These are phyloP conservation scores for Falcaria lacertinaria DNA, from an alignment of 2,888 invertebrate genomes.

Conservation along the genomic window DNA sequence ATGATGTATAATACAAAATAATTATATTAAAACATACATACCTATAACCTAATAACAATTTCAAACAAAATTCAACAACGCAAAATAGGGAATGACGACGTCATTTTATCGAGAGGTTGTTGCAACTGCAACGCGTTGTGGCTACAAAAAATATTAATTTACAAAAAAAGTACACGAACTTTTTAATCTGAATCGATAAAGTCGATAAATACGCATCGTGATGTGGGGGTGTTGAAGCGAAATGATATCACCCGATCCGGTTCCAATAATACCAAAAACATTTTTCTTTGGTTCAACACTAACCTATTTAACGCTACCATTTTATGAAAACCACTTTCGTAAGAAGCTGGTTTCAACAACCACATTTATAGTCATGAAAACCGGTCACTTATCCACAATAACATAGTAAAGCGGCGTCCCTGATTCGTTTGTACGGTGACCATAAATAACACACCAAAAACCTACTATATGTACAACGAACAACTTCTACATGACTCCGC, in stretches of 20 bases:
- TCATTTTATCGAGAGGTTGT: too few relatives aligned
- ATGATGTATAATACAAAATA: slow-evolving; percentile 15
- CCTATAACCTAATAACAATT: slow-evolving; percentile 24
- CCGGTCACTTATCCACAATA: neutral
- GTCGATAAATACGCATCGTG: too few relatives aligned
- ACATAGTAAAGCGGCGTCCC: neutral
- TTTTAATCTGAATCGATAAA: too few relatives aligned
- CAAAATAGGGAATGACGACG: slow-evolving; percentile 9
- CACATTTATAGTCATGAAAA: neutral
- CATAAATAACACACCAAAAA: neutral
- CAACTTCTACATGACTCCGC: too few relatives aligned
- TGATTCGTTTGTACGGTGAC: neutral
- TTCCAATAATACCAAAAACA: slow-evolving; percentile 31
- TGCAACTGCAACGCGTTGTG: too few relatives aligned
- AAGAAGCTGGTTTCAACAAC: neutral
- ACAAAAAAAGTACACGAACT: too few relatives aligned
- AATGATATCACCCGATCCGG: slow-evolving; percentile 10
- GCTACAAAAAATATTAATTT: too few relatives aligned
- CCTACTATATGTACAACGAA: too few relatives aligned
- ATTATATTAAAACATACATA: slow-evolving; percentile 35
- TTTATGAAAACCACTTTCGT: slow-evolving; percentile 6
- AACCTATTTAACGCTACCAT: slow-evolving; percentile 28
- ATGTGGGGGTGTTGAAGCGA: slow-evolving; percentile 1
- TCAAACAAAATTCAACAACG: slow-evolving; percentile 22
- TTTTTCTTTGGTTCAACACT: slow-evolving; percentile 44